These are phyloP conservation scores for Eulemur coronatus DNA, from an alignment of 2,797 vertebrate species.

Conservation along the genomic window DNA sequence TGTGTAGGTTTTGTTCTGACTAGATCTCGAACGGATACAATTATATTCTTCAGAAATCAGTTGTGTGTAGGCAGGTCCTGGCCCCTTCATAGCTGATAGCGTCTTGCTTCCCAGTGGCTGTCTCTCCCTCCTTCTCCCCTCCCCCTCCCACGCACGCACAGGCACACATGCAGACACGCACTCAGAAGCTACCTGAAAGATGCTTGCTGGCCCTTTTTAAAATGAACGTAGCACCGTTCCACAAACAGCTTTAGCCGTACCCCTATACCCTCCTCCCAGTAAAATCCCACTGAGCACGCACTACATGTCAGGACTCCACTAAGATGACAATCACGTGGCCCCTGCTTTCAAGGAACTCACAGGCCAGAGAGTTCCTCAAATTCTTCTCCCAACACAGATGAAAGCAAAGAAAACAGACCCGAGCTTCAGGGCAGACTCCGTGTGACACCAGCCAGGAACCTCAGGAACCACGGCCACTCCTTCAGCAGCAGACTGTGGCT, in stretches of 20 bases:
- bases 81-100: too few relatives aligned
- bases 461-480: neutral
- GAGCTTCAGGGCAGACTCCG: neutral
- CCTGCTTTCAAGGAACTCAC: neutral
- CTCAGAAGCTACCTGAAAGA: neutral
- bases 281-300: neutral
- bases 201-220: neutral
- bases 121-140: too few relatives aligned
- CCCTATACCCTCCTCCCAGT: neutral
- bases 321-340: neutral
- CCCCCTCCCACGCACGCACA: neutral
- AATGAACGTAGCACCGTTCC: neutral
- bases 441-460: neutral
- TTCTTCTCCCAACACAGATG: neutral
- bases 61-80: neutral
- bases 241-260: neutral
- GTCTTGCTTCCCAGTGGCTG: neutral
- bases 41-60: neutral
- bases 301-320: neutral
- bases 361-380: neutral
- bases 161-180: neutral
- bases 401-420: neutral
- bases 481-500: neutral
- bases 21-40: neutral
- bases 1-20: neutral